Evolutionary conservation across 2,797 vertebrate genomes (phyloP).

Genomic region (Acropternis orthonyx): DNA sequence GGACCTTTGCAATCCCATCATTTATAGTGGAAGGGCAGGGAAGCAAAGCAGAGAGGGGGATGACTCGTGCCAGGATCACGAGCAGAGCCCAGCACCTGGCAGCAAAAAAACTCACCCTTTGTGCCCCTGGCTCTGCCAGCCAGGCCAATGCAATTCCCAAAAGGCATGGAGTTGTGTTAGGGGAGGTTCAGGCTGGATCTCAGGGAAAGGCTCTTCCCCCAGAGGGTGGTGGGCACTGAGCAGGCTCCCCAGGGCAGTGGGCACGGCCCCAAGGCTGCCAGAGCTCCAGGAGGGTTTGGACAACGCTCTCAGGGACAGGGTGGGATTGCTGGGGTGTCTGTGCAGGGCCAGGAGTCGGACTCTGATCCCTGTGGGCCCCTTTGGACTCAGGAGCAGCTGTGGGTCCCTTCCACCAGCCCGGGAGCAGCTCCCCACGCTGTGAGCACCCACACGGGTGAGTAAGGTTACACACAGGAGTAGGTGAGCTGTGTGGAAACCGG

Average conservation of each 20-base stretch:
- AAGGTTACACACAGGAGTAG: fast-evolving
- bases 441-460: fast-evolving
- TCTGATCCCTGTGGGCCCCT: too few relatives aligned
- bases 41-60: not conserved
- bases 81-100: not conserved
- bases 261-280: not conserved
- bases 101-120: not conserved
- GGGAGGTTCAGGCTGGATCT: fast-evolving
- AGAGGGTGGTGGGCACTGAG: not conserved
- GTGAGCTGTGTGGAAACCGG: not conserved
- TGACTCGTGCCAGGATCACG: fast-evolving
- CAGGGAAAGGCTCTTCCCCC: not conserved
- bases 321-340: not conserved
- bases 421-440: not conserved
- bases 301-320: fast-evolving
- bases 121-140: not conserved
- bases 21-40: not conserved
- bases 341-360: not conserved
- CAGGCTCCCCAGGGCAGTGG: not conserved
- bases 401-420: not conserved
- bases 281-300: not conserved
- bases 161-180: not conserved
- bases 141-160: fast-evolving
- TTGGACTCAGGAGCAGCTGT: not conserved
- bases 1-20: not conserved